Conservation (phyloP, 2,888 invertebrate species). For the Dolomedes plantarius region DNA sequence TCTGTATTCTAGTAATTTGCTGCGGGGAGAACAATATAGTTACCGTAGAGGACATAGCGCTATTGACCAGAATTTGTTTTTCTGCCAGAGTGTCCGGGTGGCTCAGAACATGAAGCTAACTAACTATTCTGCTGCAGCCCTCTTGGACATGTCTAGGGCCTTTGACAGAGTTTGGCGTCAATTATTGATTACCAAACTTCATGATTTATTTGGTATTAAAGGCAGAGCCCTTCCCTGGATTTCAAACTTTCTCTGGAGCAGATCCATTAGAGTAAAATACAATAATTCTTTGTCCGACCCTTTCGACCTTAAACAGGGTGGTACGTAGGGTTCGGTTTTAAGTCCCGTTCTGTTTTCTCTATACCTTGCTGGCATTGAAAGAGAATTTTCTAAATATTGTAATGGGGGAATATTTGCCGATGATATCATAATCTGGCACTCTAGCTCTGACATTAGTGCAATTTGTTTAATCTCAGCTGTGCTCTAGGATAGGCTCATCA, state of each 20-base stretch:
- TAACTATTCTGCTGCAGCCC: too few relatives aligned
- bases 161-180: constrained; percentile 13
- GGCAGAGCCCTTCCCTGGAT: not conserved
- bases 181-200: too few relatives aligned
- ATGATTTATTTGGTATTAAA: not conserved
- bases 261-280: not conserved
- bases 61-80: too few relatives aligned
- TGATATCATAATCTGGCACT: constrained; percentile 6
- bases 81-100: not conserved
- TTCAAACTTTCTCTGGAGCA: not conserved
- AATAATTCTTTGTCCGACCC: not conserved
- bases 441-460: not conserved
- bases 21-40: not conserved
- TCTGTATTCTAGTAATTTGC: not conserved
- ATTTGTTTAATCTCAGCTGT: not conserved
- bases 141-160: not conserved
- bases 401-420: not conserved
- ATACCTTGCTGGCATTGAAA: not conserved
- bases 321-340: too few relatives aligned
- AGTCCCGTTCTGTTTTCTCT: not conserved
- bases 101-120: constrained; percentile 12
- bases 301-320: too few relatives aligned
- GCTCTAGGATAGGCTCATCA: not conserved
- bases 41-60: not conserved
- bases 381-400: not conserved